These are phyloP conservation scores for Cassiopea xamachana DNA, from an alignment of 30 jellyfish, hydroid and myxozoan genomes.

Conservation along the genomic window DNA sequence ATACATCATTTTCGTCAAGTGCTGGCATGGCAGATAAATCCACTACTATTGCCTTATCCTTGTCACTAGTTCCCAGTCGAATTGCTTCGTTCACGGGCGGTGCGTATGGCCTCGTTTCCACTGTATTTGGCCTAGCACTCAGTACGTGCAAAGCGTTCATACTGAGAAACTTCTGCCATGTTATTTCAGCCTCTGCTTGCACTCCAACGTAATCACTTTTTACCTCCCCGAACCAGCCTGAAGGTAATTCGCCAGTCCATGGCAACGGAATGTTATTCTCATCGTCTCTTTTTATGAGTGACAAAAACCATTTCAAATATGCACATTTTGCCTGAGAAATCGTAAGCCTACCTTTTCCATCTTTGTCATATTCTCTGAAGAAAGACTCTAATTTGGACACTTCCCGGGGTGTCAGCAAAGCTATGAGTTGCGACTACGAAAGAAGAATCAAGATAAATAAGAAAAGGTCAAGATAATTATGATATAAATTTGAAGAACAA, in stretches of 20 bases:
- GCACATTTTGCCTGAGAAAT: constrained; percentile 47
- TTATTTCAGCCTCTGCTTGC: constrained; percentile 21
- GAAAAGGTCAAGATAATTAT: background rate
- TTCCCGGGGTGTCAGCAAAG: constrained; percentile 44
- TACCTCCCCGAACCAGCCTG: constrained; percentile 35
- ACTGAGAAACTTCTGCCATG: constrained; percentile 51
- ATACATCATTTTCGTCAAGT: background rate
- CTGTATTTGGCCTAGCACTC: constrained; percentile 67
- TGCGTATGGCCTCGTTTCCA: constrained; percentile 36
- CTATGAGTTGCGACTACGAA: constrained; percentile 17
- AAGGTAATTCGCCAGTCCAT: constrained; percentile 67
- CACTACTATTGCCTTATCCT: background rate
- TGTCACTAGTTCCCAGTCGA: background rate
- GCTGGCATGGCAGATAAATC: background rate
- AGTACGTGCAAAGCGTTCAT: constrained; percentile 53
- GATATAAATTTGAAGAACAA: too few relatives aligned
- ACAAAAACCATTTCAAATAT: constrained; percentile 61
- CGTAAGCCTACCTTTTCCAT: constrained; percentile 19
- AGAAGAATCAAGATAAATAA: background rate
- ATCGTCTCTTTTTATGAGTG: constrained; percentile 19
- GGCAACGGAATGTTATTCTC: constrained; percentile 12
- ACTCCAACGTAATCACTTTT: background rate
- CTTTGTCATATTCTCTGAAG: constrained; percentile 32
- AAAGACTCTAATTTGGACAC: constrained; percentile 37
- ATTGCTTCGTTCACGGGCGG: constrained; percentile 67